Conservation (phyloP, 2,888 invertebrate species). For the Operophtera brumata region DNA sequence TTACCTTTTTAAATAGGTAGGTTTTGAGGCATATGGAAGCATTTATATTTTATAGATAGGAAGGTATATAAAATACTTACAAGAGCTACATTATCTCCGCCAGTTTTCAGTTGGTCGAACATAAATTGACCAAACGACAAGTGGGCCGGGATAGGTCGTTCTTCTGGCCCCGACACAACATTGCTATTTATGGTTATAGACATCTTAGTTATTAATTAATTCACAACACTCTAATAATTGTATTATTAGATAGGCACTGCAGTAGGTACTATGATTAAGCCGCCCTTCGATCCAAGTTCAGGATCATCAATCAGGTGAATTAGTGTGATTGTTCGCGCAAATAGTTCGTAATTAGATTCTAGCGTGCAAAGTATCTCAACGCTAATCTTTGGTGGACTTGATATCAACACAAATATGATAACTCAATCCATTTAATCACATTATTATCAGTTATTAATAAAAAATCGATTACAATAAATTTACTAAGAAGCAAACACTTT, state of each 20-base stretch:
- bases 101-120: slow-evolving; percentile 74
- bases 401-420: neutral
- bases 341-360: neutral
- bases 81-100: slow-evolving; percentile 71
- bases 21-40: neutral
- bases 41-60: neutral
- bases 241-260: neutral
- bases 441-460: neutral
- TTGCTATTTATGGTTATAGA: slow-evolving; percentile 59
- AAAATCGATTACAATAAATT: neutral
- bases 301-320: neutral
- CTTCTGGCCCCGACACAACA: slow-evolving; percentile 68
- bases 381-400: neutral
- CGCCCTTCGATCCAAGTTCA: neutral
- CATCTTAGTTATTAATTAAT: slow-evolving; percentile 31
- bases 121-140: slow-evolving; percentile 78
- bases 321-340: neutral
- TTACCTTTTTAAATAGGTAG: neutral
- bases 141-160: slow-evolving; percentile 68
- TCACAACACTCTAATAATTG: neutral
- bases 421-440: neutral
- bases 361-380: neutral
- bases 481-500: no score
- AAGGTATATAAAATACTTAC: slow-evolving; percentile 53
- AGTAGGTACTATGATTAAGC: neutral